Evolutionary conservation across 92 coral and sea anemone genomes (phyloP).

Genomic region (Parazoanthus darwini): DNA sequence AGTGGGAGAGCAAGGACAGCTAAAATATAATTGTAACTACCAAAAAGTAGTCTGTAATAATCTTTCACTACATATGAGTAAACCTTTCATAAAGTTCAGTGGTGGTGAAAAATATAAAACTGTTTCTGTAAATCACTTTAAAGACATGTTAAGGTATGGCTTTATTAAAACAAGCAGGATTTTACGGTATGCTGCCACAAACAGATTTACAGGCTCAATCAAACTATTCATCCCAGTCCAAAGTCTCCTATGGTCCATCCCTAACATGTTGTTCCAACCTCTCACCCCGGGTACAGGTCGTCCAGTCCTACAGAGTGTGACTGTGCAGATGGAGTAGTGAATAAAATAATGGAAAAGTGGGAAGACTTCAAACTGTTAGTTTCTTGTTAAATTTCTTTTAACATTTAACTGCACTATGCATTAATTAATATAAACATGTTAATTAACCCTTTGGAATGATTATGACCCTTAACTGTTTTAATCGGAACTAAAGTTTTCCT

Average conservation of each 20-base stretch:
- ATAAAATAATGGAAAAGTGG: conserved; percentile 92
- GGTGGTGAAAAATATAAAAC: too few relatives aligned
- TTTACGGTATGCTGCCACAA: neutral
- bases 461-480: neutral
- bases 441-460: neutral
- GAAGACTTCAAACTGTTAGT: conserved; percentile 93
- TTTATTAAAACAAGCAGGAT: neutral
- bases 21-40: too few relatives aligned
- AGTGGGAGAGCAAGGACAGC: neutral
- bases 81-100: too few relatives aligned
- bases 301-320: conserved; percentile 45
- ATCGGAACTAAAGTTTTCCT: neutral
- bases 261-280: conserved; percentile 41
- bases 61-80: too few relatives aligned
- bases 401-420: conserved; percentile 20
- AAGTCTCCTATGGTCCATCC: conserved; percentile 19
- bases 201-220: neutral
- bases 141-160: neutral
- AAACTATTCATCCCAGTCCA: neutral
- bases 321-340: conserved; percentile 58
- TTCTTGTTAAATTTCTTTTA: conserved; percentile 39
- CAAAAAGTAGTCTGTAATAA: too few relatives aligned
- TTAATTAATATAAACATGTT: neutral
- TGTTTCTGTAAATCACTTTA: too few relatives aligned
- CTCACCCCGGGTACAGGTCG: conserved; percentile 36